A percentile compares a stretch with the other conserved stretches of the same genome.
These are phyloP conservation scores for Bos taurus DNA, from an alignment of 2,113 vertebrate genomes.

Conservation along the genomic window DNA sequence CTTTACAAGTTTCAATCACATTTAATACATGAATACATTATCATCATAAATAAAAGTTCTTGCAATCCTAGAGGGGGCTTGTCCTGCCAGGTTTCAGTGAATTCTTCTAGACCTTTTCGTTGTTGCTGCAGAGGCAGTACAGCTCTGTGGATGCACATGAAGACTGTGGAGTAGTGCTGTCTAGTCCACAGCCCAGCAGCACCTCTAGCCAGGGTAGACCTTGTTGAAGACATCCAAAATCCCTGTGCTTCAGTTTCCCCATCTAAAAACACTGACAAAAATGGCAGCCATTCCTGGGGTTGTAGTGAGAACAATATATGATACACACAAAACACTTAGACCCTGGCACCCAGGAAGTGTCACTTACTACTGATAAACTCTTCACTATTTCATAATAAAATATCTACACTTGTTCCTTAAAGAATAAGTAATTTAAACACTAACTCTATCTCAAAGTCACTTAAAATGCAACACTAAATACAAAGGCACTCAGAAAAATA, in stretches of 20 bases:
- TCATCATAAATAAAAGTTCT: neutral
- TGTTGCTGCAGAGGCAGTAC: neutral
- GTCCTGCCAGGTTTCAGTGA: neutral
- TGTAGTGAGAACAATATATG: neutral
- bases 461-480: neutral
- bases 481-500: neutral
- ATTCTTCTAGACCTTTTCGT: neutral
- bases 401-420: neutral
- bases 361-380: neutral
- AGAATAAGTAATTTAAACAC: neutral
- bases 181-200: neutral
- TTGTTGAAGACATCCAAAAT: neutral
- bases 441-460: neutral
- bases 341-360: neutral
- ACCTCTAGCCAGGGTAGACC: neutral
- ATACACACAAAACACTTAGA: neutral
- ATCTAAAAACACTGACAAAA: neutral
- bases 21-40: neutral
- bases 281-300: neutral
- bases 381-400: conserved; percentile 2
- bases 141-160: neutral
- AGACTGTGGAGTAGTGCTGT: neutral
- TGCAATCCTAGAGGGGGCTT: neutral
- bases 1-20: neutral
- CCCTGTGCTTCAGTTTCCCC: neutral